phyloP scores from a whole-genome alignment of 2,797 vertebrate genomes.

The Macrochelys suwanniensis region DNA sequence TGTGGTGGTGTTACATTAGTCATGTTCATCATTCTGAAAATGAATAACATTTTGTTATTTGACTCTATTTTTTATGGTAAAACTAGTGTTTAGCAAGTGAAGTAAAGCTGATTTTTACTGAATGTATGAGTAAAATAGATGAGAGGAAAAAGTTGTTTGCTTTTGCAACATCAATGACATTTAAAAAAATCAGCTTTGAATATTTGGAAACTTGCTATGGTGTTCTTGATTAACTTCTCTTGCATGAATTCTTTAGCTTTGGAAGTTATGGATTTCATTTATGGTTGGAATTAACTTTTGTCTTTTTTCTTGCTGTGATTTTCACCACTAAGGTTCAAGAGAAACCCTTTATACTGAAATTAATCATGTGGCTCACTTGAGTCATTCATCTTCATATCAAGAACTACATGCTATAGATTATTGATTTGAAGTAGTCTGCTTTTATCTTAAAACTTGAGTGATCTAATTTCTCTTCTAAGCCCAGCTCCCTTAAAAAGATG shows the following conservation, averaged over 20 bases:
- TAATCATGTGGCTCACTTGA: background rate
- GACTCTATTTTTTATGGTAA: background rate
- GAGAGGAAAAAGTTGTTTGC: background rate
- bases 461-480: no score
- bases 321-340: background rate
- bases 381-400: background rate
- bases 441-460: no score
- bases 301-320: background rate
- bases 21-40: background rate
- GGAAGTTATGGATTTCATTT: background rate
- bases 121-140: background rate
- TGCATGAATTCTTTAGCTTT: background rate
- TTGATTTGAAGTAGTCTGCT: no score
- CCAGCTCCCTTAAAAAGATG: no score
- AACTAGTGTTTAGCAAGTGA: background rate
- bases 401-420: background rate
- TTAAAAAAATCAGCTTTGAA: background rate
- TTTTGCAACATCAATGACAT: background rate
- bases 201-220: background rate
- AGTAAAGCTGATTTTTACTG: background rate
- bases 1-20: background rate
- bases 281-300: background rate
- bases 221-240: background rate
- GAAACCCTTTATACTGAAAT: background rate
- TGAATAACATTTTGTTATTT: background rate